These are phyloP conservation scores for Helicoverpa zea DNA, from an alignment of 1,140 invertebrate species.

Conservation along the genomic window DNA sequence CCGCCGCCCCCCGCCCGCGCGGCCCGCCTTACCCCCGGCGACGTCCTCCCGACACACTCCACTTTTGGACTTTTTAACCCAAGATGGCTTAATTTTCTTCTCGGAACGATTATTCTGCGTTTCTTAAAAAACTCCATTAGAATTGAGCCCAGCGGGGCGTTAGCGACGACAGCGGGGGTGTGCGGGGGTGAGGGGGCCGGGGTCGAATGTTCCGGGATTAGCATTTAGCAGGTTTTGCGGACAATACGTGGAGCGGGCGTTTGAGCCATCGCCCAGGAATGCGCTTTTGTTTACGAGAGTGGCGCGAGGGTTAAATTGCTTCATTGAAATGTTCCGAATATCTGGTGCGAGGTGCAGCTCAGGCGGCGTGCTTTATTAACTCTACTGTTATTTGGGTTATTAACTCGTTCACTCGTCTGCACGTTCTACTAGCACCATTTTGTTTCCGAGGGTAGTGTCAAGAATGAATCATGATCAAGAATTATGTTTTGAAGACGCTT, in stretches of 20 bases:
- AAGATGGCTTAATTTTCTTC: constrained; percentile 81
- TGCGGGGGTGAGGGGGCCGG: constrained; percentile 43
- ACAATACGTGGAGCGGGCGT: constrained; percentile 35
- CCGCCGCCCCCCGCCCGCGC: constrained; percentile 44
- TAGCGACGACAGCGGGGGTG: constrained; percentile 41
- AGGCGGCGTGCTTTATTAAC: constrained; percentile 28
- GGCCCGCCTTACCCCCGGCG: constrained; percentile 46
- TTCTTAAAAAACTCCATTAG: constrained; percentile 77
- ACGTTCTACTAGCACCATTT: not conserved
- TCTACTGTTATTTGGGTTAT: constrained; percentile 30
- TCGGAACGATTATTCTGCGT: constrained; percentile 64
- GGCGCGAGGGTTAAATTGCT: constrained; percentile 45
- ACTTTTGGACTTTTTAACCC: constrained; percentile 79
- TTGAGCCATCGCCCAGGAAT: constrained; percentile 17
- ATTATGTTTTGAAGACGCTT: too few relatives aligned
- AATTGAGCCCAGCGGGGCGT: constrained; percentile 54
- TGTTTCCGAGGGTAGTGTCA: not conserved
- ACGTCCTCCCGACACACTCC: constrained; percentile 53
- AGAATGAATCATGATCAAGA: too few relatives aligned
- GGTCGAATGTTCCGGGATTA: constrained; percentile 52
- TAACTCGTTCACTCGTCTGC: constrained; percentile 1
- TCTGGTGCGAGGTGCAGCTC: not conserved
- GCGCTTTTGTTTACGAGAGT: constrained; percentile 45
- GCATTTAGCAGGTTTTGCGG: constrained; percentile 54
- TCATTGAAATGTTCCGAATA: constrained; percentile 45